phyloP scores from a whole-genome alignment of 2,888 invertebrate species.

The Sinelater perroti region DNA sequence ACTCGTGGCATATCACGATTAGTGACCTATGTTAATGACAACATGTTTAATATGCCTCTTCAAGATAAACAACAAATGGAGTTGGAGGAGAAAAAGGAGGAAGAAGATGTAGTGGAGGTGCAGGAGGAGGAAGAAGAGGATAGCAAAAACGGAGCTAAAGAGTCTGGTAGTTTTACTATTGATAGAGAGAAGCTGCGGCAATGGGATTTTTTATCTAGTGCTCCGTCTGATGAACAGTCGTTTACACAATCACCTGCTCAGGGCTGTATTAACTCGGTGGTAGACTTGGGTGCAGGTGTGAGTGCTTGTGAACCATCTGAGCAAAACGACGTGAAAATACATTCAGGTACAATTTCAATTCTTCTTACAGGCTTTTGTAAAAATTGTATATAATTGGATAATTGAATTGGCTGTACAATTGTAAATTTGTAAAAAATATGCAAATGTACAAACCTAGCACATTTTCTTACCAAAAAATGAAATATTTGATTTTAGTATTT shows the following conservation, averaged over 20 bases:
- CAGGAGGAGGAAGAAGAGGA: constrained; percentile 64
- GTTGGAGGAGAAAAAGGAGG: constrained; percentile 61
- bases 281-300: constrained; percentile 47
- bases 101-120: constrained; percentile 51
- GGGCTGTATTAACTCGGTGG: constrained; percentile 54
- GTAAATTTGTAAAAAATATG: constrained; percentile 33
- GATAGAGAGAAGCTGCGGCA: constrained; percentile 87
- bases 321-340: constrained; percentile 48
- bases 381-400: constrained; percentile 44
- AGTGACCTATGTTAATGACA: constrained; percentile 82
- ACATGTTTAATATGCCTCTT: constrained; percentile 65
- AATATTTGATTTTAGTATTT: background rate
- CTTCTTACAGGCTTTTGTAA: constrained; percentile 44
- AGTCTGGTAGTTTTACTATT: constrained; percentile 62
- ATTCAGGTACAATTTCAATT: constrained; percentile 53
- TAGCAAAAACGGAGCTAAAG: constrained; percentile 53
- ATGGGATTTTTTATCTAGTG: constrained; percentile 90
- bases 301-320: constrained; percentile 41
- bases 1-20: constrained; percentile 67
- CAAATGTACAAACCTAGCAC: constrained; percentile 12
- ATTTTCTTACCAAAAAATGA: background rate
- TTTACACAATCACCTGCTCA: constrained; percentile 47
- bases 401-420: constrained; percentile 12
- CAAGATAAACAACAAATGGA: constrained; percentile 54
- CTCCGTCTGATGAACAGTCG: constrained; percentile 57